Evolutionary conservation across 2,888 invertebrate species (phyloP), one percentile per base, ranked within the genome.

Genomic region (Sarcophaga caerulescens): DNA sequence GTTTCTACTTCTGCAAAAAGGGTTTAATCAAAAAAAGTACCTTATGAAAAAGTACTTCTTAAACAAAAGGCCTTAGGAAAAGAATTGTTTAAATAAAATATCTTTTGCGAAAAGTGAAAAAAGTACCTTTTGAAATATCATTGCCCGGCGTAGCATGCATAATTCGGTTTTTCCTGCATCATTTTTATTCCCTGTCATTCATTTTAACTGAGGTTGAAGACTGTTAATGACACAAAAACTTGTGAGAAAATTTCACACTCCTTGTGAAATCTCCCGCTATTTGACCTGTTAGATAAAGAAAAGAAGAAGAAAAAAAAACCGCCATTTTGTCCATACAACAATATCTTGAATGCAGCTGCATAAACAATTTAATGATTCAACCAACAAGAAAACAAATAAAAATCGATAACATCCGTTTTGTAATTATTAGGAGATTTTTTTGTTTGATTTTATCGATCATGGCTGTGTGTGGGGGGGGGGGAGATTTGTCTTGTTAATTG

Each of bases 391-490:
- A 44, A 35, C 35, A 44, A 66, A 10, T 44, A 44, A 14, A 63
- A 69, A 17, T 57, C 21, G 47, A 69, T 47, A 69, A 52, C 52
- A 69, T 69, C 52, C 69, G 69, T 69, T 69, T 69, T 47, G 21
- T 25, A 47, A 21, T 69, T 23, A 52, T 52, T 69, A 23, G 23
- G 21, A 63, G 10, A 63, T 25, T 11, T 60, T 60, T 21, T 60
- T 60, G 3, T 21, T 21, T 21, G 6, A n/a, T 21, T 60, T 63
- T 63, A 21, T 63, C 35, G 35, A 35, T 35, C 10, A 10, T 35
- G 35, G 35, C 35, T 35, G 10, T 35, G 35, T 35, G 35, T 35
- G 25, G 3, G 5, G 25, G 1, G 25, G 1, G 35, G 8, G 8
- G 35, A 35, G 35, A 35, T 63, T 23, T 63, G 63, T 63, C 11